A percentile compares a stretch with the other conserved stretches of the same genome.
Evolutionary conservation across 2,888 invertebrate species (phyloP).

Genomic region (Idaea straminata): DNA sequence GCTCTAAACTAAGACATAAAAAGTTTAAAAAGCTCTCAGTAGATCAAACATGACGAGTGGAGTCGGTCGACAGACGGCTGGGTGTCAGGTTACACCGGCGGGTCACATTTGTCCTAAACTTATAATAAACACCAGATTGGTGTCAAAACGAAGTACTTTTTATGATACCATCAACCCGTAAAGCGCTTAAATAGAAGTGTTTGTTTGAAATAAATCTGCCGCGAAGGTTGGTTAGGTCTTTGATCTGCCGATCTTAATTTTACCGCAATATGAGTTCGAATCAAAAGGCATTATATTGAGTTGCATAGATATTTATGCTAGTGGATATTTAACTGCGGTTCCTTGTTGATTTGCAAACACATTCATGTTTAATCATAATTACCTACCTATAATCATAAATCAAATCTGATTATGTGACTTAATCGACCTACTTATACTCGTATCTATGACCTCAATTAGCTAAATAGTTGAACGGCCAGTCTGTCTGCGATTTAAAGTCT

Average conservation of each 20-base stretch:
- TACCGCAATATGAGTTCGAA: slow-evolving; percentile 32
- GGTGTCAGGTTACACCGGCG: slow-evolving; percentile 67
- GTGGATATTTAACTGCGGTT: slow-evolving; percentile 2
- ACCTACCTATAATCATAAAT: background rate
- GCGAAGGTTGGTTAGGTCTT: slow-evolving; percentile 55
- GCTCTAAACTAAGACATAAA: slow-evolving; percentile 77
- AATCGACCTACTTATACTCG: background rate
- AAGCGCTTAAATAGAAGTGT: slow-evolving; percentile 55
- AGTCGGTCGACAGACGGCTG: slow-evolving; percentile 68
- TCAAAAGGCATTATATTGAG: slow-evolving; percentile 9
- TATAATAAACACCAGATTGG: slow-evolving; percentile 77
- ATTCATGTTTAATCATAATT: slow-evolving; percentile 4
- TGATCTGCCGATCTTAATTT: slow-evolving; percentile 52
- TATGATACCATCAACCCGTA: slow-evolving; percentile 74
- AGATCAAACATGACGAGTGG: slow-evolving; percentile 77
- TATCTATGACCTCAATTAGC: background rate
- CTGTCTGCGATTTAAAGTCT: no score
- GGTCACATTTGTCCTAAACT: slow-evolving; percentile 72
- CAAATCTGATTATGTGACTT: background rate
- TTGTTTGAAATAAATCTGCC: slow-evolving; percentile 71
- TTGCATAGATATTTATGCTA: slow-evolving; percentile 44
- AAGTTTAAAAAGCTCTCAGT: slow-evolving; percentile 80
- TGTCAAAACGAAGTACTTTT: slow-evolving; percentile 76
- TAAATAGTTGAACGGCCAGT: no score
- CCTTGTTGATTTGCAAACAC: background rate